phyloP scores from a whole-genome alignment of 2,888 invertebrate genomes.

The Cheilosia vulpina region DNA sequence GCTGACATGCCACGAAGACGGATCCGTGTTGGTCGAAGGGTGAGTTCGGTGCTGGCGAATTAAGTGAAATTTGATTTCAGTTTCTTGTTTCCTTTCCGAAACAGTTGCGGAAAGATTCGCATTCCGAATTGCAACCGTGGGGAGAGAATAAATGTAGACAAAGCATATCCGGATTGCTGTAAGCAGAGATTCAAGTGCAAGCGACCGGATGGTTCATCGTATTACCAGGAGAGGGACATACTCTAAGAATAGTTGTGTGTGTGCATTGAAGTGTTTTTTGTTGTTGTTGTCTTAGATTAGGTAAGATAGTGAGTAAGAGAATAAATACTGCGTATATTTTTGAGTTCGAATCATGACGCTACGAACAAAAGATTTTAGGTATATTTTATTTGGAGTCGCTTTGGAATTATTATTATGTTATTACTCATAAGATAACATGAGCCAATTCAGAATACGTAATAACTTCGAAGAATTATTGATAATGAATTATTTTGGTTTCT shows the following conservation, averaged over 20 bases:
- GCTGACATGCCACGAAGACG: conserved; percentile 80
- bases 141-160: conserved; percentile 79
- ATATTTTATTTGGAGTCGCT: background rate
- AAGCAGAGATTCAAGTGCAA: conserved; percentile 81
- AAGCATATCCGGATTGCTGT: conserved; percentile 81
- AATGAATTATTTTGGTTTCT: too few relatives aligned
- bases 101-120: conserved; percentile 80
- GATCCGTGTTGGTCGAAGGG: conserved; percentile 81
- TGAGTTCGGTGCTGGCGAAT: conserved; percentile 75
- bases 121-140: conserved; percentile 81
- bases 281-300: conserved; percentile 6
- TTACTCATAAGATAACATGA: too few relatives aligned
- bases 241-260: conserved; percentile 15
- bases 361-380: conserved; percentile 31
- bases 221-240: conserved; percentile 78
- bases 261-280: background rate
- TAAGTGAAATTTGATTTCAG: conserved; percentile 24
- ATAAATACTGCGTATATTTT: conserved; percentile 17
- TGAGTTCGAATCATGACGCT: conserved; percentile 5
- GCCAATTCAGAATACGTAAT: too few relatives aligned
- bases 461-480: too few relatives aligned
- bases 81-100: conserved; percentile 14
- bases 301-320: conserved; percentile 19
- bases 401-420: too few relatives aligned
- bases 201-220: conserved; percentile 78